Conservation (phyloP, 2,113 vertebrate genomes). For the zebrafish (Danio rerio) region GRCz12tu NC_133176.1:13367001-13367500, state of each 20-base stretch:
- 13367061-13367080: not conserved
- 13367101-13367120: slow-evolving; percentile 1
- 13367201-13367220: not conserved
- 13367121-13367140: not conserved
- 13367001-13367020: not conserved
- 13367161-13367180: not conserved
- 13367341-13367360: not conserved
- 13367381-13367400: too few species aligned
- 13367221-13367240: not conserved
- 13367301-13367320: too few species aligned
- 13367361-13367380: too few species aligned
- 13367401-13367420: too few species aligned
- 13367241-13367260: not conserved
- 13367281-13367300: too few species aligned
- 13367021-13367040: not conserved
- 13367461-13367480: too few species aligned
- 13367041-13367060: not conserved
- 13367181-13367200: not conserved
- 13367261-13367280: not conserved
- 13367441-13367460: too few species aligned
- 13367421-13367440: too few species aligned
- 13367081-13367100: not conserved
- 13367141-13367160: not conserved
- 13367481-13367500: too few species aligned
- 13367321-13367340: not conserved